Conservation (phyloP, 2,113 vertebrate species). For the Rhegmatorhina hoffmannsi region DNA sequence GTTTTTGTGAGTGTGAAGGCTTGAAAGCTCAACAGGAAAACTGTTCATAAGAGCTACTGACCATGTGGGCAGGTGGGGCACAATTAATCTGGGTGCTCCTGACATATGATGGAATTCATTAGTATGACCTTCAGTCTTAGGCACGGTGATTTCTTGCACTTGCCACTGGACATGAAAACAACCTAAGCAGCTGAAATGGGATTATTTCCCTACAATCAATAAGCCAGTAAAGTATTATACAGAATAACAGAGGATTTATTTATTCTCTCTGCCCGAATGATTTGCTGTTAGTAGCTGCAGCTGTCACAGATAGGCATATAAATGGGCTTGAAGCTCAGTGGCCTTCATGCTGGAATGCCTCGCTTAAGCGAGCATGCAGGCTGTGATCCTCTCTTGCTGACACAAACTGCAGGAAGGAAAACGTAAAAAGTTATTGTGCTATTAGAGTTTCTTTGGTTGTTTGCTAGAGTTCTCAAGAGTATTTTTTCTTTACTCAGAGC, state of each 20-base stretch:
- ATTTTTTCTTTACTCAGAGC: neutral
- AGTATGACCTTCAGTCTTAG: neutral
- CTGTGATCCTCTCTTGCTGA: neutral
- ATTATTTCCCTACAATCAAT: neutral
- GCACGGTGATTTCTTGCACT: neutral
- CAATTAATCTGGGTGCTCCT: neutral
- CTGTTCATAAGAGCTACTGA: neutral
- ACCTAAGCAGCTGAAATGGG: neutral
- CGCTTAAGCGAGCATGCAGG: fast-evolving
- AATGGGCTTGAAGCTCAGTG: neutral
- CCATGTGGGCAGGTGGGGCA: neutral
- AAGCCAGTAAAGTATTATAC: neutral
- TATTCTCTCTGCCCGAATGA: neutral
- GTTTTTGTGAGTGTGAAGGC: neutral
- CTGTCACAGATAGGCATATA: neutral
- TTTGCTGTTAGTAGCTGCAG: neutral
- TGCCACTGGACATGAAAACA: neutral
- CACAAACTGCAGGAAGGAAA: neutral
- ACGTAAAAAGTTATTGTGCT: neutral
- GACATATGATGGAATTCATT: neutral
- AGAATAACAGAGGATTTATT: neutral
- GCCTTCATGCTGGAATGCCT: neutral
- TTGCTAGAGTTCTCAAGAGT: neutral
- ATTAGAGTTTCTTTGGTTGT: neutral
- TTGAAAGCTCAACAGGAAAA: neutral